A percentile compares a stretch with the other conserved stretches of the same genome.
phyloP scores from a whole-genome alignment of 2,888 invertebrate genomes.

The Latrodectus elegans region DNA sequence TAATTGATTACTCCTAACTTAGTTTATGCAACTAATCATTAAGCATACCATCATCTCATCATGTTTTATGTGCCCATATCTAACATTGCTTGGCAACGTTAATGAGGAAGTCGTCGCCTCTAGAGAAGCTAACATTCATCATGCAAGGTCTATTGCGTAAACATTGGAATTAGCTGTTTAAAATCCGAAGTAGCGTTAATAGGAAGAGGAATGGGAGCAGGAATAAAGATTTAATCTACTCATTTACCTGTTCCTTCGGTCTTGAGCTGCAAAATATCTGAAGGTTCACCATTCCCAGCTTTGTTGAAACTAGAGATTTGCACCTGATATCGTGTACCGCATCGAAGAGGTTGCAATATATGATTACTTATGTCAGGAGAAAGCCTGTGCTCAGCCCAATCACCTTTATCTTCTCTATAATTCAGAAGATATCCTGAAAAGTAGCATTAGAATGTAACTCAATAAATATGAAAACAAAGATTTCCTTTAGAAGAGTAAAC shows the following conservation, averaged over 20 bases:
- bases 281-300: slow-evolving; percentile 73
- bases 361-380: slow-evolving; percentile 66
- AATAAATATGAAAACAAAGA: background rate
- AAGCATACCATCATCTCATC: too few species aligned
- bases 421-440: slow-evolving; percentile 68
- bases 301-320: slow-evolving; percentile 74
- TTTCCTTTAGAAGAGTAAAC: too few species aligned
- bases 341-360: slow-evolving; percentile 72
- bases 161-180: background rate
- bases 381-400: slow-evolving; percentile 70
- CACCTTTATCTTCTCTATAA: slow-evolving; percentile 69
- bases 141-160: background rate
- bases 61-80: background rate
- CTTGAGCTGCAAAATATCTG: slow-evolving; percentile 73
- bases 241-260: slow-evolving; percentile 75
- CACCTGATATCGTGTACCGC: slow-evolving; percentile 75
- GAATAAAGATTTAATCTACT: background rate
- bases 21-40: too few species aligned
- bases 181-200: background rate
- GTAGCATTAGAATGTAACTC: background rate
- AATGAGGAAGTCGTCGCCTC: background rate
- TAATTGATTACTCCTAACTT: too few species aligned
- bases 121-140: background rate
- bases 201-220: background rate
- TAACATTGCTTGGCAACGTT: background rate